These are phyloP conservation scores for Falcaria lacertinaria DNA, from an alignment of 2,888 invertebrate species.

Conservation along the genomic window DNA sequence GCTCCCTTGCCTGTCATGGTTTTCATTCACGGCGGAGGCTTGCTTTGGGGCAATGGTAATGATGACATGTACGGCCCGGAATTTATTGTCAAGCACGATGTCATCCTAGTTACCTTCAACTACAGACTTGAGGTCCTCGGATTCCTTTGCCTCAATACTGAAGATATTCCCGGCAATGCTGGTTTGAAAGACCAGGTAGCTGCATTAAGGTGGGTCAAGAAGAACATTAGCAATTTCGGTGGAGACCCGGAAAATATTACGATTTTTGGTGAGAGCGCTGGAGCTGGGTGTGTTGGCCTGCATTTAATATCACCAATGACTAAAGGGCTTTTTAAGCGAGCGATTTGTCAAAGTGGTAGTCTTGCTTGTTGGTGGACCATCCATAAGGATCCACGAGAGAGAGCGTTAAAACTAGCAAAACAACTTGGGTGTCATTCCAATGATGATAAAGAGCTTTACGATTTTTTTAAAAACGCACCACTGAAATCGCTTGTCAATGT, in stretches of 20 bases:
- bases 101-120: slow-evolving; percentile 61
- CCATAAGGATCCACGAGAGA: slow-evolving; percentile 59
- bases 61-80: slow-evolving; percentile 55
- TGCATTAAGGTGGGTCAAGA: slow-evolving; percentile 58
- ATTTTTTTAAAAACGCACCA: slow-evolving; percentile 23
- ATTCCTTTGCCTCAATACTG: slow-evolving; percentile 54
- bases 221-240: slow-evolving; percentile 57
- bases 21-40: slow-evolving; percentile 61
- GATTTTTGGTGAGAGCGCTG: slow-evolving; percentile 68
- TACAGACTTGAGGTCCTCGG: slow-evolving; percentile 61
- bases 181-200: slow-evolving; percentile 71
- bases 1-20: slow-evolving; percentile 53
- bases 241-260: slow-evolving; percentile 63
- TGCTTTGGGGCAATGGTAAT: slow-evolving; percentile 45
- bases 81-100: slow-evolving; percentile 48
- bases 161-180: slow-evolving; percentile 65
- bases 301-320: slow-evolving; percentile 67
- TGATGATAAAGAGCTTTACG: slow-evolving; percentile 10
- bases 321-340: slow-evolving; percentile 57
- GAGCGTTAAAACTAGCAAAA: slow-evolving; percentile 23
- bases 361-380: slow-evolving; percentile 78
- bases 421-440: slow-evolving; percentile 22
- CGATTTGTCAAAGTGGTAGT: slow-evolving; percentile 85
- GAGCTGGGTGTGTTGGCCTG: slow-evolving; percentile 43
- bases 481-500: slow-evolving; percentile 13